Percentiles rank a stretch among this genome's conserved stretches.
Evolutionary conservation across 2,113 vertebrate species (phyloP).

Genomic region (Hyaena hyaena): DNA sequence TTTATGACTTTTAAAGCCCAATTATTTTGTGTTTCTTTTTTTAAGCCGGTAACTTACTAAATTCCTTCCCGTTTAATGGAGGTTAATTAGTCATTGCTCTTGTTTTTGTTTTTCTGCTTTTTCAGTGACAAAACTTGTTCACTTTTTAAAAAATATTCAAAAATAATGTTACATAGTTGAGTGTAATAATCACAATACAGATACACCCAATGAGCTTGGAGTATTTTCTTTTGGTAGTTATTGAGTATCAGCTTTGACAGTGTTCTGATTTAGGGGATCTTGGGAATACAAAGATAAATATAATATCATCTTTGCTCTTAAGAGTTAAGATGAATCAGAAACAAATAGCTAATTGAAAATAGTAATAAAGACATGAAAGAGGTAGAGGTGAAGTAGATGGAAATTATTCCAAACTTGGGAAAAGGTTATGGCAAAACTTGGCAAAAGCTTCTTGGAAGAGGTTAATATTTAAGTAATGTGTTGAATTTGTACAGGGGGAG

Average conservation of each 20-base stretch:
- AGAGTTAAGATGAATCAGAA: slow-evolving; percentile 28
- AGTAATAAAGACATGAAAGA: not conserved
- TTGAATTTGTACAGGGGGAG: not conserved
- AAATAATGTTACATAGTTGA: slow-evolving; percentile 11
- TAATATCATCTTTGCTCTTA: not conserved
- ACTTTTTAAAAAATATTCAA: not conserved
- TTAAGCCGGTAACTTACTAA: not conserved
- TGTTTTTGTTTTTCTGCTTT: slow-evolving; percentile 47
- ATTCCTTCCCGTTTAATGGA: not conserved
- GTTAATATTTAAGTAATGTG: slow-evolving; percentile 38
- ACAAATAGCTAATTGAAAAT: slow-evolving; percentile 1
- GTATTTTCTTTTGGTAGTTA: slow-evolving; percentile 42
- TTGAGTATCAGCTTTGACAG: slow-evolving; percentile 23
- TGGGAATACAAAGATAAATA: slow-evolving; percentile 18
- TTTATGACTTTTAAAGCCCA: slow-evolving; percentile 26
- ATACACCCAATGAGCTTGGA: not conserved
- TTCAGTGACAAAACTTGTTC: slow-evolving; percentile 5
- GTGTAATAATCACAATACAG: not conserved
- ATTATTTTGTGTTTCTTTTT: slow-evolving; percentile 28
- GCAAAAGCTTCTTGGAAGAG: not conserved
- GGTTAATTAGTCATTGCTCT: not conserved
- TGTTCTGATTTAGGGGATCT: slow-evolving; percentile 6
- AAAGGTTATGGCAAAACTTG: not conserved
- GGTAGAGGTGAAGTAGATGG: not conserved
- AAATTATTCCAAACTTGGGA: not conserved